phyloP scores from a whole-genome alignment of 2,113 vertebrate species.

The Willisornis vidua region DNA sequence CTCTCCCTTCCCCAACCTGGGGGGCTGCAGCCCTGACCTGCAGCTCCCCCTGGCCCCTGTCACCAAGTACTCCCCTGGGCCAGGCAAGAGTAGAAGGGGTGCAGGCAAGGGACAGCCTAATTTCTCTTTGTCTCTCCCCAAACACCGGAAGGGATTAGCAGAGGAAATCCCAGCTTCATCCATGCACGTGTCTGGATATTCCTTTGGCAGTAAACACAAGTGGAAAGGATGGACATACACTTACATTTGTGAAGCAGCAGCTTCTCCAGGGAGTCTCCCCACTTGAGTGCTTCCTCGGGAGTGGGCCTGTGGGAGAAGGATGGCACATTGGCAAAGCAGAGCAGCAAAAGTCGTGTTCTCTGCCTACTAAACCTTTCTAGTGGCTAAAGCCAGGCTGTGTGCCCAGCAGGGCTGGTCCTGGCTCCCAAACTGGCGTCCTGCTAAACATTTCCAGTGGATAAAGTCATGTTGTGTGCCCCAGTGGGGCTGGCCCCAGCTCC shows the following conservation, averaged over 20 bases:
- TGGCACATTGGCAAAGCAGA: neutral
- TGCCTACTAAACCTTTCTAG: neutral
- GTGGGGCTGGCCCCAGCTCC: neutral
- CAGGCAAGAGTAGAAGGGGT: neutral
- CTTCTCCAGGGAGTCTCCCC: constrained; percentile 96
- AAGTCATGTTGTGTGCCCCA: accelerated
- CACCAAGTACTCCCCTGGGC: neutral
- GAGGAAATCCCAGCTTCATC: constrained; percentile 25
- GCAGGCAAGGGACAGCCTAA: neutral
- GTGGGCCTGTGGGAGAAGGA: constrained; percentile 84
- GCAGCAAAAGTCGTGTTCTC: neutral
- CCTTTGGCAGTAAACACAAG: neutral
- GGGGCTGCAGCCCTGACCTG: neutral
- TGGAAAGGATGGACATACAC: constrained; percentile 40
- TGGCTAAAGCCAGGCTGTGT: neutral
- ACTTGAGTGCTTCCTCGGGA: constrained; percentile 92
- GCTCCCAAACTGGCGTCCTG: neutral
- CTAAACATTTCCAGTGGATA: neutral
- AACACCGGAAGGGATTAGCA: neutral
- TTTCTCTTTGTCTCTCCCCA: neutral
- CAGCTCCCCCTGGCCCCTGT: accelerated
- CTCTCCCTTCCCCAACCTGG: neutral
- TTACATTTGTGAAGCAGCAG: constrained; percentile 95
- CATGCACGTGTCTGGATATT: neutral
- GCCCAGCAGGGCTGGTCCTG: neutral